Evolutionary conservation across 2,797 vertebrate genomes (phyloP).

Genomic region (Cyclura pinguis): DNA sequence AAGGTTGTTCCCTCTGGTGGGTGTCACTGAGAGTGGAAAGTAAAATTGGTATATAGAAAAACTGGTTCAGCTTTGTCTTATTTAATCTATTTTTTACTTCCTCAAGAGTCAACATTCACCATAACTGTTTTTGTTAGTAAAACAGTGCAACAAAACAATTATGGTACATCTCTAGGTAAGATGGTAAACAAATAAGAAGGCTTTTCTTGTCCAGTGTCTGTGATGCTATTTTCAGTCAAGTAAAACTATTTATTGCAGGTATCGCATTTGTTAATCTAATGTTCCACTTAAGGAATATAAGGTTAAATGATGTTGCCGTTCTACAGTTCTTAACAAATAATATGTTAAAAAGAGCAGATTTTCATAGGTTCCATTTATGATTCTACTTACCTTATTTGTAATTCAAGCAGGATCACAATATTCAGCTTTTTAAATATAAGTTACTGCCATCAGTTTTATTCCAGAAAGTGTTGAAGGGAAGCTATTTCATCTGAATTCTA

Average conservation of each 20-base stretch:
- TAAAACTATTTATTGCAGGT: neutral
- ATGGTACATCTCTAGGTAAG: neutral
- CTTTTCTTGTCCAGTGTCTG: neutral
- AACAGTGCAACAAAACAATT: neutral
- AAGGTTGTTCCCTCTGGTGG: conserved; percentile 62
- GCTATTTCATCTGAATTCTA: neutral
- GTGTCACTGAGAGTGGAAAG: conserved; percentile 35
- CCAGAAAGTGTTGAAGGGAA: neutral
- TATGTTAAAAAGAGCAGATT: neutral
- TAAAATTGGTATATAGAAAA: conserved; percentile 27
- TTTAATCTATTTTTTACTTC: neutral
- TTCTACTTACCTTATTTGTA: neutral
- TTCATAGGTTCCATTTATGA: neutral
- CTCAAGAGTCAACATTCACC: neutral
- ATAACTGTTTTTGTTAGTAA: neutral
- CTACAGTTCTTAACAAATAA: neutral
- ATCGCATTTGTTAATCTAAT: neutral
- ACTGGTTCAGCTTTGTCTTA: neutral
- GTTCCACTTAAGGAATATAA: neutral
- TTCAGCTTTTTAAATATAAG: neutral
- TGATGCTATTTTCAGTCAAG: neutral
- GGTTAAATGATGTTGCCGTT: neutral
- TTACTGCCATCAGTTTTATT: neutral
- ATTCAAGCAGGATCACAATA: neutral
- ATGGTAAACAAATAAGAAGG: neutral